Evolutionary conservation across 1,140 invertebrate genomes (phyloP).

Genomic region (Nomia melanderi): DNA sequence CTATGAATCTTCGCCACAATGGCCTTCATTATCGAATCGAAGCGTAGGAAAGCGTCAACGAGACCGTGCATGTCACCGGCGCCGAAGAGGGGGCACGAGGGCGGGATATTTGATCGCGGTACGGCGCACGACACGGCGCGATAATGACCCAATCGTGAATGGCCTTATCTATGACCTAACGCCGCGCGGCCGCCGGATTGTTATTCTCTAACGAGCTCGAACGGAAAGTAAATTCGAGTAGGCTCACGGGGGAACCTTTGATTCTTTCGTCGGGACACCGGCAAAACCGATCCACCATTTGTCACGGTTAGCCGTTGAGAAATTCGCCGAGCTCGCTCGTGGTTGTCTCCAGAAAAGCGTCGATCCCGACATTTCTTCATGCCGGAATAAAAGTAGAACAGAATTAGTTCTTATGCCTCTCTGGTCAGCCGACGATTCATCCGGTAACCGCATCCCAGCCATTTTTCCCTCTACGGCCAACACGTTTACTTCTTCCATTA

Average conservation of each 20-base stretch:
- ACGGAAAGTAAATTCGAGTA: background rate
- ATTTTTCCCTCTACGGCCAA: background rate
- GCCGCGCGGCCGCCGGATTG: constrained; percentile 1
- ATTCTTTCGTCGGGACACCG: background rate
- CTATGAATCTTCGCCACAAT: no score
- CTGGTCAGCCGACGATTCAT: no score
- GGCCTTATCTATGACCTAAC: constrained; percentile 23
- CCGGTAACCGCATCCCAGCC: background rate
- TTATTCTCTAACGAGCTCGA: constrained; percentile 27
- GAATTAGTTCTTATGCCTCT: constrained; percentile 9
- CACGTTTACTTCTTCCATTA: no score
- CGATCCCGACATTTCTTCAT: background rate
- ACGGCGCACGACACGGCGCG: constrained; percentile 7
- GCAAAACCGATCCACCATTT: constrained; percentile 7
- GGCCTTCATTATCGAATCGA: background rate
- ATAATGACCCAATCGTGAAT: constrained; percentile 33
- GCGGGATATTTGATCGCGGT: background rate
- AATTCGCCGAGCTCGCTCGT: constrained; percentile 8
- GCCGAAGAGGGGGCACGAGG: no score
- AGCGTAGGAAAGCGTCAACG: background rate
- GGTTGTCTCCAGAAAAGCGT: background rate
- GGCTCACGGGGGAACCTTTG: background rate
- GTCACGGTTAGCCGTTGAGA: constrained; percentile 28
- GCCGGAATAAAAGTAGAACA: constrained; percentile 2
- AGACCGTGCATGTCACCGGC: background rate